A percentile compares a stretch with the other conserved stretches of the same genome.
phyloP scores from a whole-genome alignment of 2,888 invertebrate genomes.

The Hyalella azteca region DNA sequence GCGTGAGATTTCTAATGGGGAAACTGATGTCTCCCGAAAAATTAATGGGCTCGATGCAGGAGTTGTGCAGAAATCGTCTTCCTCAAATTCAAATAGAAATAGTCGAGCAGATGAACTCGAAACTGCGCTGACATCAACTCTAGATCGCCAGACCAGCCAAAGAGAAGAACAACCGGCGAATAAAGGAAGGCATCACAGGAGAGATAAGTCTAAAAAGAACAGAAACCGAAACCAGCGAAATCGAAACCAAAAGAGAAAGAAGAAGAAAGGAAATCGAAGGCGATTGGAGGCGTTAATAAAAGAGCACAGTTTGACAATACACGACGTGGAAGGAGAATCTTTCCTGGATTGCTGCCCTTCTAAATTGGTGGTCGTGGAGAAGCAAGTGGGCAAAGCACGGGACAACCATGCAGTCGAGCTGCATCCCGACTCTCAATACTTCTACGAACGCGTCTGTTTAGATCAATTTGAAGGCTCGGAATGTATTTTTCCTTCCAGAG shows the following conservation, averaged over 20 bases:
- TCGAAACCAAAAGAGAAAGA: conserved; percentile 26
- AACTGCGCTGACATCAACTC: neutral
- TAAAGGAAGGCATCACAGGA: conserved; percentile 35
- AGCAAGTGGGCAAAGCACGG: conserved; percentile 45
- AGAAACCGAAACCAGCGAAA: conserved; percentile 39
- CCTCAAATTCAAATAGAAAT: neutral
- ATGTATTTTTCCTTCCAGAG: conserved; percentile 51
- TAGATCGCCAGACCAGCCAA: neutral
- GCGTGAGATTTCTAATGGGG: neutral
- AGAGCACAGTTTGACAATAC: neutral
- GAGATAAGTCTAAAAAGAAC: conserved; percentile 11
- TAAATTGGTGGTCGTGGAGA: conserved; percentile 40
- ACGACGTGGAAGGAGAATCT: conserved; percentile 42
- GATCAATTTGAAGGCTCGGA: conserved; percentile 46
- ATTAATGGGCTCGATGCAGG: neutral
- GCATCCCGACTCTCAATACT: conserved; percentile 39
- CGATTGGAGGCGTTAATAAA: conserved; percentile 21
- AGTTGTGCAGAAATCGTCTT: too few species aligned
- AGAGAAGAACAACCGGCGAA: neutral
- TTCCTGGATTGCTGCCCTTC: conserved; percentile 57
- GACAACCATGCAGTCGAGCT: conserved; percentile 47
- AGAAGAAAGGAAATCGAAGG: conserved; percentile 28
- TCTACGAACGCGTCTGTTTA: conserved; percentile 53
- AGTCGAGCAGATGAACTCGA: neutral
- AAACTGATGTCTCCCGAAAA: neutral